Evolutionary conservation across 1,140 invertebrate genomes (phyloP).

Genomic region (Bilobella aurantiaca): DNA sequence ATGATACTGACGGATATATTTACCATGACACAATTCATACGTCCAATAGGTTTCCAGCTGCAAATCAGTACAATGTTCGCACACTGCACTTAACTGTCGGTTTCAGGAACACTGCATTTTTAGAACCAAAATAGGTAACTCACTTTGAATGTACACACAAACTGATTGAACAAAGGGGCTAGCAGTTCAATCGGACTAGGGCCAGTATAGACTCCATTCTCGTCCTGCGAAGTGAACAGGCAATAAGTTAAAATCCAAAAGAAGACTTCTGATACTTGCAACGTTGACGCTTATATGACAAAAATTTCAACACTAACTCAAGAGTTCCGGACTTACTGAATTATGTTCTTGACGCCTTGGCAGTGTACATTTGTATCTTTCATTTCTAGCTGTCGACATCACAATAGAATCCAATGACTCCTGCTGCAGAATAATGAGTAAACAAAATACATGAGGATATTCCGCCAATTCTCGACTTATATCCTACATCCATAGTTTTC

Average conservation of each 20-base stretch:
- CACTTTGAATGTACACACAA: conserved; percentile 68
- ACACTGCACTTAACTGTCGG: too few species aligned
- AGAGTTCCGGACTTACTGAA: too few species aligned
- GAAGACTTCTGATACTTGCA: too few species aligned
- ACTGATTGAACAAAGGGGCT: conserved; percentile 58
- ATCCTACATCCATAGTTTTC: too few species aligned
- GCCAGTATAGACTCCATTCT: conserved; percentile 43
- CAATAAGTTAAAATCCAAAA: too few species aligned
- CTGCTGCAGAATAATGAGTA: too few species aligned
- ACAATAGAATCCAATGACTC: conserved; percentile 38
- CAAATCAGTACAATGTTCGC: too few species aligned
- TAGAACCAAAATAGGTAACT: conserved; percentile 18
- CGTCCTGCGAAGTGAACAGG: conserved; percentile 40
- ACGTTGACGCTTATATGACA: too few species aligned
- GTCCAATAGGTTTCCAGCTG: conserved; percentile 91
- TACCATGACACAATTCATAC: conserved; percentile 91
- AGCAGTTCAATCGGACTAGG: conserved; percentile 65
- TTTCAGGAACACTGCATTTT: conserved; percentile 12
- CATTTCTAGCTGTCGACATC: conserved; percentile 44
- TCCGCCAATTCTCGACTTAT: too few species aligned
- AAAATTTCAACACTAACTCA: conserved; percentile 13
- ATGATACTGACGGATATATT: conserved; percentile 81
- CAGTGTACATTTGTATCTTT: conserved; percentile 56
- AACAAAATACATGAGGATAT: too few species aligned
- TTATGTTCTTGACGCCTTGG: conserved; percentile 38